Percentiles rank a stretch among this genome's conserved stretches.
Conservation (phyloP, 1,140 invertebrate species). For the Solenopsis fugax region DNA sequence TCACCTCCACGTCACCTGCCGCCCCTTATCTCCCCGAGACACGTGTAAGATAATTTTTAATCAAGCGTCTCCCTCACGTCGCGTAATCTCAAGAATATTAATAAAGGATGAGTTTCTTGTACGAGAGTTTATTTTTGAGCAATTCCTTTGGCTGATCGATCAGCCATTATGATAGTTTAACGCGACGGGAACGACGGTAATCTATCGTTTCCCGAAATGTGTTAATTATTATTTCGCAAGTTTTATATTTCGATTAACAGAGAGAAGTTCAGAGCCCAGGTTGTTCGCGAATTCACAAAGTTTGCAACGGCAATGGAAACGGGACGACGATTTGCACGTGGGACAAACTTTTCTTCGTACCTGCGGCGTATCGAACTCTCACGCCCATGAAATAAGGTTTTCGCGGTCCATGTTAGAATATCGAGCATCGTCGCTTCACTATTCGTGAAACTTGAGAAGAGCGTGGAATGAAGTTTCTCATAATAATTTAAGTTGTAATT, state of each 20-base stretch:
- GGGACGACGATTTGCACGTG: not conserved
- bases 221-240: not conserved
- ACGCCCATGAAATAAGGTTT: not conserved
- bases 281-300: not conserved
- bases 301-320: not conserved
- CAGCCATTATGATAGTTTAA: not conserved
- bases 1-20: not conserved
- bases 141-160: not conserved
- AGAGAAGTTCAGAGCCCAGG: not conserved
- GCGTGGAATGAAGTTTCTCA: not conserved
- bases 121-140: too few relatives aligned
- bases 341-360: not conserved
- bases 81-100: not conserved
- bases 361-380: not conserved
- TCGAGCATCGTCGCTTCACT: not conserved
- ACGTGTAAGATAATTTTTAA: conserved; percentile 26
- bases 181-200: too few relatives aligned
- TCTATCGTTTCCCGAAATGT: not conserved
- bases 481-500: conserved; percentile 43
- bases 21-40: not conserved
- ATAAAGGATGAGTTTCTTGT: not conserved
- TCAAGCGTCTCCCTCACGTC: not conserved
- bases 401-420: not conserved
- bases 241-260: not conserved
- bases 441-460: not conserved